Evolutionary conservation across 1,140 invertebrate species (phyloP).

Genomic region (Camponotus pennsylvanicus): DNA sequence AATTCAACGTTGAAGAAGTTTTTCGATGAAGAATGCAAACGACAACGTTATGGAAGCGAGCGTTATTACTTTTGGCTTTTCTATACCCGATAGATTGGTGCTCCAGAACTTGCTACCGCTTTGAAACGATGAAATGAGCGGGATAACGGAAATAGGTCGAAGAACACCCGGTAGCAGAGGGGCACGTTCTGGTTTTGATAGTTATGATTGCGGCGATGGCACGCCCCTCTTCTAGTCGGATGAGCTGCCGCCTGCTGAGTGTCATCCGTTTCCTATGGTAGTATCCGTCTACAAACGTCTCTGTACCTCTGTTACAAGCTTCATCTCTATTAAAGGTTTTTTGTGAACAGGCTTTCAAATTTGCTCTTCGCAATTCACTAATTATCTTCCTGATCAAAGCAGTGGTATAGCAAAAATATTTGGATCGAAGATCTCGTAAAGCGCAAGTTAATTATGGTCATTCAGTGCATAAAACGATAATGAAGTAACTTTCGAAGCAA

Average conservation of each 20-base stretch:
- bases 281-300: slow-evolving; percentile 24
- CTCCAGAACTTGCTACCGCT: slow-evolving; percentile 77
- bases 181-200: slow-evolving; percentile 81
- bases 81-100: slow-evolving; percentile 61
- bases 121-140: slow-evolving; percentile 75
- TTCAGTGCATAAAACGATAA: slow-evolving; percentile 15
- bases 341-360: slow-evolving; percentile 39
- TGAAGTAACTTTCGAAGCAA: slow-evolving; percentile 10
- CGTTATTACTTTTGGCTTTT: slow-evolving; percentile 73
- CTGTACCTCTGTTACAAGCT: slow-evolving; percentile 52
- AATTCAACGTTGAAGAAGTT: slow-evolving; percentile 41
- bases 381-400: background rate
- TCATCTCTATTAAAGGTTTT: slow-evolving; percentile 34
- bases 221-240: slow-evolving; percentile 69
- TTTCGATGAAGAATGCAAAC: slow-evolving; percentile 54
- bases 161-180: slow-evolving; percentile 59
- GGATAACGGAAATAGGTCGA: slow-evolving; percentile 73
- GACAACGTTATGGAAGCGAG: slow-evolving; percentile 64
- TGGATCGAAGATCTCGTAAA: background rate
- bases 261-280: slow-evolving; percentile 50
- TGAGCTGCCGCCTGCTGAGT: slow-evolving; percentile 75
- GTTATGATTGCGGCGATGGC: slow-evolving; percentile 81
- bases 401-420: slow-evolving; percentile 13
- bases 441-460: slow-evolving; percentile 1
- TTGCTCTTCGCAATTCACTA: slow-evolving; percentile 20